Evolutionary conservation across 2,797 vertebrate species (phyloP).

Genomic region (Pyrocephalus nanus): DNA sequence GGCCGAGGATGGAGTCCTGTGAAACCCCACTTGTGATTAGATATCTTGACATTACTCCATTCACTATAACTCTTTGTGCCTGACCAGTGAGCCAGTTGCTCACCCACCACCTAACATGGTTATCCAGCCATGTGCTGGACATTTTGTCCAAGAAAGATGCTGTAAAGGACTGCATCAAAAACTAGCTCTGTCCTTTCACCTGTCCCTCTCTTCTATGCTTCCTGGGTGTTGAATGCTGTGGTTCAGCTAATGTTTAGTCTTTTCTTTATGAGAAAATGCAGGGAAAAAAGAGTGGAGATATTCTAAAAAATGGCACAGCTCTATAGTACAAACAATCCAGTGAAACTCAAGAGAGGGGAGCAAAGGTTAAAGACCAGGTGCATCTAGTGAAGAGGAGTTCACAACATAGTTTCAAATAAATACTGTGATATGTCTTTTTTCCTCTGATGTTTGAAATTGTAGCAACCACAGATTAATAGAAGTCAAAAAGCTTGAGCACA

Average conservation of each 20-base stretch:
- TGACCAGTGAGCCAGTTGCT: no score
- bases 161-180: background rate
- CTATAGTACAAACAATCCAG: background rate
- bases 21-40: no score
- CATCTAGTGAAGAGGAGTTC: background rate
- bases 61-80: background rate
- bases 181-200: background rate
- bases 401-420: background rate
- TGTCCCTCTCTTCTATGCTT: background rate
- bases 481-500: background rate
- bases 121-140: background rate
- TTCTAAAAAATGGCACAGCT: background rate
- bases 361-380: background rate
- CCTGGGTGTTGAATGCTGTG: accelerated
- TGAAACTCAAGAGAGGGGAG: background rate
- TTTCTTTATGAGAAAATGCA: background rate
- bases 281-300: background rate
- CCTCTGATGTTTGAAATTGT: background rate
- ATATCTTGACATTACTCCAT: background rate
- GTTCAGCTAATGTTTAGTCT: background rate
- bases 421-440: background rate
- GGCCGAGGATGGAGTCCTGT: accelerated
- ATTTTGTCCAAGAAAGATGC: background rate
- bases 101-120: background rate
- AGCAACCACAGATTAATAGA: background rate